Base-by-base conservation (phyloP, 2,888 invertebrate species). In the Neelides folsomi region DNA sequence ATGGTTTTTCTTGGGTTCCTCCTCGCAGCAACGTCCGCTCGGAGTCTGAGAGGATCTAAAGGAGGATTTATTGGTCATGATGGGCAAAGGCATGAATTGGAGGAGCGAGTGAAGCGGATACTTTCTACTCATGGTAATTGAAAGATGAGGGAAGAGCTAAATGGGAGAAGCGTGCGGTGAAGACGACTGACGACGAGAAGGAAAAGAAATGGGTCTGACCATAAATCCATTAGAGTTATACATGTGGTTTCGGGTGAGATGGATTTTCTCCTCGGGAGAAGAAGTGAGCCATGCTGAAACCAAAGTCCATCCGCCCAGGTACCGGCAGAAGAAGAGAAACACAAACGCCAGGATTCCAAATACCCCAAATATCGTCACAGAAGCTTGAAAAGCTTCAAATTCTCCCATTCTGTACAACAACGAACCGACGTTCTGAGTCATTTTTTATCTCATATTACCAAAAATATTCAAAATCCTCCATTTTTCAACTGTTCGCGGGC, bases 161-260 rank as follows among this genome's bases (percentile, higher is more conserved):
- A 7, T 12, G 39, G 2, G 15, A 5, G n/a, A 13, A 18, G 12
- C 13, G 39, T 18, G 18, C 13, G 35, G 20, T 18, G n/a, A n/a
- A 18, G 12, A 13, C 15, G 15, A 39, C 39, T 39, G n/a, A 13
- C 39, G n/a, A 39, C n/a, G 13, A 13, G n/a, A 13, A n/a, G 15
- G n/a, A 43, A 18, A 12, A 43, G 2, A 18, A 19, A 12, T 27
- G n/a, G 38, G 18, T 70, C 73, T 74, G 68, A 81, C 81, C 74
- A 81, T 72, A 67, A 77, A 79, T 61, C 80, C 80, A 66, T 80
- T 80, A 19, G 79, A 77, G 67, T 79, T 78, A 66, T 78, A 80
- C 16, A 53, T 52, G 46, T 55, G 57, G 20, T 73, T 68, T 58
- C 73, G 68, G 1, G 76, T 76, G 27, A 77, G 70, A 47, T 73